phyloP scores from a whole-genome alignment of 2,888 invertebrate species.

The Zele albiditarsus region DNA sequence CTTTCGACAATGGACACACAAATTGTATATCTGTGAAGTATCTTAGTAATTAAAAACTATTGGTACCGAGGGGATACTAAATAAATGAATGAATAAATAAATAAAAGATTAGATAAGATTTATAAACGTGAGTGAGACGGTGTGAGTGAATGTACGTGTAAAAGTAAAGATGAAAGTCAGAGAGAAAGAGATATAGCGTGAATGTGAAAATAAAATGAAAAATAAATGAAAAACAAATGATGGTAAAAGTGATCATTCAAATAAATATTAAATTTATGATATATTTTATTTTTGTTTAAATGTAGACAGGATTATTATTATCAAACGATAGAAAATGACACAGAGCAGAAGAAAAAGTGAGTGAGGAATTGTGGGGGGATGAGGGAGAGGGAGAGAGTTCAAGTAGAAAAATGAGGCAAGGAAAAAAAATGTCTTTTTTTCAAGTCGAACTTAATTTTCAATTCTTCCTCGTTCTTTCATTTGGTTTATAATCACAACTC shows the following conservation, averaged over 20 bases:
- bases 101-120: slow-evolving; percentile 20
- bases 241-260: slow-evolving; percentile 44
- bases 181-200: slow-evolving; percentile 10
- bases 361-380: not conserved
- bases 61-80: slow-evolving; percentile 4
- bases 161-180: slow-evolving; percentile 24
- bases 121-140: slow-evolving; percentile 34
- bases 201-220: slow-evolving; percentile 30
- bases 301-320: slow-evolving; percentile 53
- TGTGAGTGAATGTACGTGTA: not conserved
- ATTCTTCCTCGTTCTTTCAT: not conserved
- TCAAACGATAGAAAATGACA: slow-evolving; percentile 23
- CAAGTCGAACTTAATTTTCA: not conserved
- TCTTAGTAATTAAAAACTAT: slow-evolving; percentile 33
- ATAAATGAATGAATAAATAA: not conserved
- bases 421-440: not conserved
- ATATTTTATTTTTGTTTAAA: slow-evolving; percentile 57
- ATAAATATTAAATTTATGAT: slow-evolving; percentile 56
- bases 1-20: slow-evolving; percentile 47
- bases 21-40: slow-evolving; percentile 54
- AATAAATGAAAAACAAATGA: slow-evolving; percentile 37
- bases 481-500: not conserved
- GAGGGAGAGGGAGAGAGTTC: not conserved
- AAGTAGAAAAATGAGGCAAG: not conserved
- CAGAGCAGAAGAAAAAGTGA: not conserved